Conservation (phyloP, 2,797 vertebrate species). For the Pangasius mekongensis region DNA sequence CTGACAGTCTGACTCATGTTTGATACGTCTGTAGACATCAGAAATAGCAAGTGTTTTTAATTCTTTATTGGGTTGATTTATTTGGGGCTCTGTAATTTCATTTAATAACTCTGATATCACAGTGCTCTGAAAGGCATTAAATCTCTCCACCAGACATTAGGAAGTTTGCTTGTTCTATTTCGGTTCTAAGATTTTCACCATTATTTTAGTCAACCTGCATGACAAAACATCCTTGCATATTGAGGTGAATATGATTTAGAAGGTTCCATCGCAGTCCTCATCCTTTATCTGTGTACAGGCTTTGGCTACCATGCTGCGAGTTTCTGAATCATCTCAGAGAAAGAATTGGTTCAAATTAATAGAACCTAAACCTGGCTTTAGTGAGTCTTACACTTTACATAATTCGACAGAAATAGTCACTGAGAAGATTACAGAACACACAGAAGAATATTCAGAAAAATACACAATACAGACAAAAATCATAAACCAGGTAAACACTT, state of each 20-base stretch:
- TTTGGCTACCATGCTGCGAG: constrained; percentile 29
- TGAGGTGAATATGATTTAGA: constrained; percentile 44
- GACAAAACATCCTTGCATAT: constrained; percentile 21
- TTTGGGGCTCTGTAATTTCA: neutral
- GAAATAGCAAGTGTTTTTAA: neutral
- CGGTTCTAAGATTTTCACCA: constrained; percentile 7
- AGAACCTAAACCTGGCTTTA: constrained; percentile 4
- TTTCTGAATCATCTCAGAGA: constrained; percentile 31
- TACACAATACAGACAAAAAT: neutral
- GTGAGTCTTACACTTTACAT: constrained; percentile 15
- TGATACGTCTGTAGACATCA: constrained; percentile 7
- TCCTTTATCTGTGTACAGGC: constrained; percentile 52
- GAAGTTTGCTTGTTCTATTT: neutral
- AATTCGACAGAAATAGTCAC: constrained; percentile 19
- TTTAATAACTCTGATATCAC: neutral
- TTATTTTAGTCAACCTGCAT: constrained; percentile 37
- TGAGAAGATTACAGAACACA: neutral
- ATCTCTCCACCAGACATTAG: neutral
- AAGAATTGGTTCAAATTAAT: constrained; percentile 43
- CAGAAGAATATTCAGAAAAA: neutral
- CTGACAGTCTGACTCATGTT: neutral
- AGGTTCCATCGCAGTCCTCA: constrained; percentile 42
- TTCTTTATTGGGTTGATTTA: neutral
- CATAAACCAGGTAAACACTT: neutral
- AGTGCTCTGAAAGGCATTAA: neutral